phyloP scores from a whole-genome alignment of 2,888 invertebrate genomes.

The Pristionchus maxplancki region DNA sequence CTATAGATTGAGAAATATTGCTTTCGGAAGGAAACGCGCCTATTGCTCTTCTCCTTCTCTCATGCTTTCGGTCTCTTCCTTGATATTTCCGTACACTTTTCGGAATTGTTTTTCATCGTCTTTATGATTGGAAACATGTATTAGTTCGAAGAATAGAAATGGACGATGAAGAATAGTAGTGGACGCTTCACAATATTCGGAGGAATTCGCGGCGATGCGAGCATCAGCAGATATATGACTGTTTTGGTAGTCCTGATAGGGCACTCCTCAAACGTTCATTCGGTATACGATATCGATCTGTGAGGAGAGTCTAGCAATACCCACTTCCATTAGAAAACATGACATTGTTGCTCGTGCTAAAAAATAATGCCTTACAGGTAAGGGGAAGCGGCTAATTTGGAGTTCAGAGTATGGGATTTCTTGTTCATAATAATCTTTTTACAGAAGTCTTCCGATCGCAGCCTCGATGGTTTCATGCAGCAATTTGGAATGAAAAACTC shows the following conservation, averaged over 20 bases:
- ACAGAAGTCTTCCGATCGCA: constrained; percentile 32
- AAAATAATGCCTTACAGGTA: no score
- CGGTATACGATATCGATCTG: constrained; percentile 24
- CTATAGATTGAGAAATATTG: neutral
- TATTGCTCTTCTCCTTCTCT: neutral
- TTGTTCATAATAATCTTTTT: no score
- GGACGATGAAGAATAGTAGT: neutral
- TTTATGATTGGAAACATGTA: neutral
- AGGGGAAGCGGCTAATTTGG: no score
- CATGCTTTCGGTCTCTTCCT: neutral
- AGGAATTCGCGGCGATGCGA: no score
- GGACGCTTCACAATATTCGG: neutral
- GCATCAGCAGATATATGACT: neutral
- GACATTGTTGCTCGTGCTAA: no score
- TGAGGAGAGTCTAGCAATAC: neutral
- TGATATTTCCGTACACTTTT: neutral
- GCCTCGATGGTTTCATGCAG: constrained; percentile 47
- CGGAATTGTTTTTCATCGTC: no score
- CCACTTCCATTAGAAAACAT: neutral
- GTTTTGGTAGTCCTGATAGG: neutral
- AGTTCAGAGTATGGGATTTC: no score
- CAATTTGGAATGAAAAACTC: constrained; percentile 38
- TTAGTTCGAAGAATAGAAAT: neutral
- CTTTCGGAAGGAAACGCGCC: neutral
- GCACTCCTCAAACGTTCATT: neutral